Evolutionary conservation across 1,140 invertebrate species (phyloP).

Genomic region (Aricia agestis): DNA sequence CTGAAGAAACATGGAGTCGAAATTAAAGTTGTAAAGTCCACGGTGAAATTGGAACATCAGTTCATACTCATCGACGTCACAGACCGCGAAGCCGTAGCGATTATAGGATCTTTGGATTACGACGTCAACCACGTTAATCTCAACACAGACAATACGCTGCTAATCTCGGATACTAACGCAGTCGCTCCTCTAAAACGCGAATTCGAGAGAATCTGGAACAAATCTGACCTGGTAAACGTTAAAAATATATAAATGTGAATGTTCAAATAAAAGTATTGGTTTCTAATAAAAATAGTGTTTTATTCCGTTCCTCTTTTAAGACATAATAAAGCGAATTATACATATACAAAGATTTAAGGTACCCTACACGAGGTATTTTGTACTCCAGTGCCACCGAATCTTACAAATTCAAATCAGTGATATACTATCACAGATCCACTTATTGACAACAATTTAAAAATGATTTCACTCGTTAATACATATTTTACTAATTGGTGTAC

Average conservation of each 20-base stretch:
- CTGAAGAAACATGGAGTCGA: slow-evolving; percentile 41
- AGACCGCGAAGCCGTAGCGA: slow-evolving; percentile 39
- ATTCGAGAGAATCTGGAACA: slow-evolving; percentile 58
- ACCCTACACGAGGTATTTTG: slow-evolving; percentile 56
- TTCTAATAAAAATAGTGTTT: slow-evolving; percentile 59
- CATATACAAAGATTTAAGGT: slow-evolving; percentile 30
- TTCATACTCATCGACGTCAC: slow-evolving; percentile 53
- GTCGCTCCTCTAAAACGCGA: slow-evolving; percentile 42
- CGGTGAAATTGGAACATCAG: slow-evolving; percentile 46
- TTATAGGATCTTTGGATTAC: slow-evolving; percentile 52
- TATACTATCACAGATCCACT: slow-evolving; percentile 43
- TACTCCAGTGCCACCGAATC: slow-evolving; percentile 54
- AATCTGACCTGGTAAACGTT: slow-evolving; percentile 9
- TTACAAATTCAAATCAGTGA: slow-evolving; percentile 33
- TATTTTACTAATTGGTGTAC: slow-evolving; percentile 15
- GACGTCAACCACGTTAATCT: slow-evolving; percentile 41
- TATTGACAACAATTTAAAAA: slow-evolving; percentile 22
- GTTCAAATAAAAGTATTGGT: slow-evolving; percentile 36
- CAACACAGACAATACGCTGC: slow-evolving; percentile 42
- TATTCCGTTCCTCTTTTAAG: slow-evolving; percentile 42
- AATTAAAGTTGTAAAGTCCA: slow-evolving; percentile 43
- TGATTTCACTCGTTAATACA: slow-evolving; percentile 14
- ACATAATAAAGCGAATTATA: slow-evolving; percentile 34
- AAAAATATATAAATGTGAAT: neutral
- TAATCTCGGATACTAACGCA: slow-evolving; percentile 45